Evolutionary conservation across 1,140 invertebrate species (phyloP).

Genomic region (Procambarus virginalis): DNA sequence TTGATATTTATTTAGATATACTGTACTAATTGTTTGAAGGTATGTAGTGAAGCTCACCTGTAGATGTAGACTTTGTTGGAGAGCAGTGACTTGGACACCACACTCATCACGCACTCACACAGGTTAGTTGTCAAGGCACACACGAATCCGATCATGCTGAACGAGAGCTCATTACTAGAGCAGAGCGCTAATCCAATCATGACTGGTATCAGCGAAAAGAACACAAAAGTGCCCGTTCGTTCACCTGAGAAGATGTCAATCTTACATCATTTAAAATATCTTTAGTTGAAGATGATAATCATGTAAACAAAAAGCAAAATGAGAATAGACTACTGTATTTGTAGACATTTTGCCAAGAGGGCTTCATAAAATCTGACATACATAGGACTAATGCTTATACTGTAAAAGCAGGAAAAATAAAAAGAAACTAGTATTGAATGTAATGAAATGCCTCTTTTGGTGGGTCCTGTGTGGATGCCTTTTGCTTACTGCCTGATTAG

Average conservation of each 20-base stretch:
- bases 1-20: too few relatives aligned
- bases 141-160: conserved; percentile 84
- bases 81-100: conserved; percentile 88
- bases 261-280: neutral
- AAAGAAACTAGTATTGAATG: too few relatives aligned
- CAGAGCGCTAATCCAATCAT: conserved; percentile 89
- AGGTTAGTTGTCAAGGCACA: conserved; percentile 88
- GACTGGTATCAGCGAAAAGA: conserved; percentile 87
- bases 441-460: too few relatives aligned
- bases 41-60: conserved; percentile 79
- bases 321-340: too few relatives aligned
- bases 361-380: too few relatives aligned
- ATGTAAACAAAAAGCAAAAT: too few relatives aligned
- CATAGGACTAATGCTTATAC: too few relatives aligned
- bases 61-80: conserved; percentile 87
- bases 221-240: conserved; percentile 84
- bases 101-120: conserved; percentile 90
- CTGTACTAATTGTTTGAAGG: neutral
- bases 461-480: too few relatives aligned
- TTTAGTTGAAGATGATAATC: neutral
- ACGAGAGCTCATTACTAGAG: conserved; percentile 88
- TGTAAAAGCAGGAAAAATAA: too few relatives aligned
- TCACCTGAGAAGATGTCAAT: conserved; percentile 76
- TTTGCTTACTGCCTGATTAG: too few relatives aligned
- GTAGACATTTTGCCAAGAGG: too few relatives aligned